Base-by-base conservation (phyloP, 2,113 vertebrate genomes). In the Hypocryptadius cinnamomeus region DNA sequence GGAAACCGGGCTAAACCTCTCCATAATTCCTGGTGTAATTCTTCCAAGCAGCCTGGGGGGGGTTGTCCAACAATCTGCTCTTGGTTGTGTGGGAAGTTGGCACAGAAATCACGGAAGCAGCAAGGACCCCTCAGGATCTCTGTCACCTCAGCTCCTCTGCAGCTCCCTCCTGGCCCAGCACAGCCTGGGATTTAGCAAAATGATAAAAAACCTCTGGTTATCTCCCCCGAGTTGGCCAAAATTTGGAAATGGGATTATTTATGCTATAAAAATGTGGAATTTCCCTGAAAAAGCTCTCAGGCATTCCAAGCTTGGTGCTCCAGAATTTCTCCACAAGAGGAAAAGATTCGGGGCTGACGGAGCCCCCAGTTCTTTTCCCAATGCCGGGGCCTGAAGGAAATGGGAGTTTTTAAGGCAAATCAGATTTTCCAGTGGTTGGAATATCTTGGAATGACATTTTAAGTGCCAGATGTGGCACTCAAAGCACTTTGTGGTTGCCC, bases 11-110 rank as follows among this genome's bases (percentile, higher is more conserved):
- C 22, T 35, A 20, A 64, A 54, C 13, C 15, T 42, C 37, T 79
- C 44, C 19, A 6, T 3, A 21, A 47, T 35, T 79, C 44, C 40
- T 31, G 15, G 11, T 33, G n/a, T 17, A 64, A 47, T 47, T 73
- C 9, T 47, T 15, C 31, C 42, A 15, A 11, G 51, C 27, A n/a
- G n/a, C 13, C 11, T 7, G 4, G 9, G 8, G 5, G 15, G 8
- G 8, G 22, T 40, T 23, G 13, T 59, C 24, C 10, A 15, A 13
- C 1, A 13, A 10, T 51, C 28, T 6, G 0, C 3, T 11, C 4
- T n/a, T 47, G 23, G 14, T 3, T 5, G 5, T 19, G 25, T 3
- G 30, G 64, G 42, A 40, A 51, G 15, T 2, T n/a, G 80, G 37
- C 35, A 3, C 25, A 11, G 51, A 17, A 76, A 31, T 59, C 21